Base-by-base conservation (phyloP, 2,888 invertebrate genomes). In the Pachliopta kotzebuea region DNA sequence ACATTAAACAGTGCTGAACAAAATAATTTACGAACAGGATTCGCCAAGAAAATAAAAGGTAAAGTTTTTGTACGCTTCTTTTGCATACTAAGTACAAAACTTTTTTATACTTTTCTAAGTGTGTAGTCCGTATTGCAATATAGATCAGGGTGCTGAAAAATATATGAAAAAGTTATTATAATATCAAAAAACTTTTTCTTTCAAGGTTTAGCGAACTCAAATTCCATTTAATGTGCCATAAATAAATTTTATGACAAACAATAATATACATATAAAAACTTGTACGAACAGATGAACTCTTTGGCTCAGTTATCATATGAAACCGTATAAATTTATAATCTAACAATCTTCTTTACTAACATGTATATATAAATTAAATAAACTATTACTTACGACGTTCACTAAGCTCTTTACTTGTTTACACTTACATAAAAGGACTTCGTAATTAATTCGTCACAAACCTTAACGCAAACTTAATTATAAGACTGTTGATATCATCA, bases 281-380 rank as follows among this genome's bases (percentile, higher is more conserved):
- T 37, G 2, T 37, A 37, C 37, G 1, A n/a, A 18, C 45, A 18
- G 45, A n/a, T 45, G 45, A 45, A 45, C 7, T n/a, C 45, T 4
- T 6, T n/a, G n/a, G 26, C 3, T 6, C 26, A n/a, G n/a, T 45
- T 45, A 45, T 45, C 45, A n/a, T 4, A 23, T 24, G 26, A 54
- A 54, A 29, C 26, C 26, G 18, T 54, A 54, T 54, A n/a, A 54
- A 26, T 29, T 18, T 17, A 53, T 53, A 53, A 53, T 23, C 14
- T n/a, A 54, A 54, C 26, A 54, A 54, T 54, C 7, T 54, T 26
- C 26, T 54, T 54, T 54, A 26, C 18, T n/a, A 11, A 24, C 11
- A 45, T n/a, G 7, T 45, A 45, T 45, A n/a, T n/a, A n/a, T 45
- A 45, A 45, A 45, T 37, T 37, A n/a, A 45, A 45, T 45, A 45